Evolutionary conservation across 64 coral and sea anemone species (phyloP).

Genomic region (Stichodactyla helianthus): DNA sequence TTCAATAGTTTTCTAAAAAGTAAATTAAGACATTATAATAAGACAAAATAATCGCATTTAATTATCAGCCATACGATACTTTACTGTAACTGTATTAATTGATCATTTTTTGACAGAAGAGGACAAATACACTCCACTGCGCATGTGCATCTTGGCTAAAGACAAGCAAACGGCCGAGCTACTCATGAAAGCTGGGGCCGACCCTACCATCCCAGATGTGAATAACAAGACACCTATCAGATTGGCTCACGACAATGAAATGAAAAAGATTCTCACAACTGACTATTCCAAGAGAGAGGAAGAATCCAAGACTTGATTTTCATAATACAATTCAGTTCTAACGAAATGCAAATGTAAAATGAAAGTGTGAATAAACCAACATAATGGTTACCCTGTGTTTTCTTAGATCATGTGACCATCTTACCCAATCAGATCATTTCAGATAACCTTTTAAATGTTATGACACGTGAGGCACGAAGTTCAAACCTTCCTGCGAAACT

Average conservation of each 20-base stretch:
- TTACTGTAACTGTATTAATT: background rate
- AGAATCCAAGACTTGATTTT: background rate
- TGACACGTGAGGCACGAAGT: background rate
- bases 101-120: conserved; percentile 24
- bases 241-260: conserved; percentile 41
- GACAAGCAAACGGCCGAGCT: conserved; percentile 5
- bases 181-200: conserved; percentile 54
- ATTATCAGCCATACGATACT: no score
- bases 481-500: background rate
- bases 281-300: background rate
- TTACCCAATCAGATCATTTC: background rate
- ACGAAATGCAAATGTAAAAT: background rate
- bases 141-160: conserved; percentile 41
- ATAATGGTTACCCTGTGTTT: background rate
- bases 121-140: conserved; percentile 21
- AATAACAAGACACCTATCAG: conserved; percentile 40
- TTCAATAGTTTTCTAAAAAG: no score
- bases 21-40: no score
- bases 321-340: background rate
- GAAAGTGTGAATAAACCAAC: background rate
- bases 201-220: conserved; percentile 34
- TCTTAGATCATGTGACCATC: background rate
- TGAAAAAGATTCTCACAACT: conserved; percentile 33
- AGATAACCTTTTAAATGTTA: background rate
- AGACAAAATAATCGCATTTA: no score